Evolutionary conservation across 2,888 invertebrate species (phyloP).

Genomic region (Andrena chrysosceles): DNA sequence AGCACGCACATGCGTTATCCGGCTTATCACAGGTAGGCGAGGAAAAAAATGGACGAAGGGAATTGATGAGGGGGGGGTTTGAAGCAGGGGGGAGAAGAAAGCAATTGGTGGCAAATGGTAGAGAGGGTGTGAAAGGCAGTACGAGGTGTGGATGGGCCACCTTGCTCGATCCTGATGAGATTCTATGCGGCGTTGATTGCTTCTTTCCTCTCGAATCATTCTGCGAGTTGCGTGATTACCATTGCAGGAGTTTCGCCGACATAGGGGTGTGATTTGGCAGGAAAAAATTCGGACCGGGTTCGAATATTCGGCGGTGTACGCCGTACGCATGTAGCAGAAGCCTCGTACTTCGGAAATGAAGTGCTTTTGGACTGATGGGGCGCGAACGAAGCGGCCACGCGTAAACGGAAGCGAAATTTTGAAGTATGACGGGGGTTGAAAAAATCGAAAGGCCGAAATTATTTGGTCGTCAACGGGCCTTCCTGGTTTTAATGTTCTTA

Average conservation of each 20-base stretch:
- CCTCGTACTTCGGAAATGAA: constrained; percentile 49
- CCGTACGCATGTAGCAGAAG: constrained; percentile 4
- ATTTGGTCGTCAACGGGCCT: constrained; percentile 8
- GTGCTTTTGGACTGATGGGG: constrained; percentile 2
- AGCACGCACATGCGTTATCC: neutral
- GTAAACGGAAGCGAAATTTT: constrained; percentile 8
- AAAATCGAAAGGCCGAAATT: constrained; percentile 14
- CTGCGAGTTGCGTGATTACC: constrained; percentile 47
- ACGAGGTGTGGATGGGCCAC: constrained; percentile 18
- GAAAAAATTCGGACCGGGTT: constrained; percentile 1
- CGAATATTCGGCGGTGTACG: constrained; percentile 23
- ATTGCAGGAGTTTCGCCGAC: constrained; percentile 24
- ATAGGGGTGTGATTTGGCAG: neutral
- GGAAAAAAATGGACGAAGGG: constrained; percentile 6
- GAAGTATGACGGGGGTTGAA: constrained; percentile 20
- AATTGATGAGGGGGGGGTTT: constrained; percentile 12
- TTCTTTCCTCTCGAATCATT: constrained; percentile 56
- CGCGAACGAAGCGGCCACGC: constrained; percentile 20
- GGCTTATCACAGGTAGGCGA: neutral
- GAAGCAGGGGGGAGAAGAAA: neutral
- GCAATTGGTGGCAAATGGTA: constrained; percentile 22
- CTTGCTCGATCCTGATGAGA: constrained; percentile 63
- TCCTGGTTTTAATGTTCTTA: constrained; percentile 33
- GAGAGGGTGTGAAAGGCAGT: constrained; percentile 17
- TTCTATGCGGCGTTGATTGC: constrained; percentile 69